Evolutionary conservation across 2,797 vertebrate species (phyloP).

Genomic region (Acanthurus leucopareius): DNA sequence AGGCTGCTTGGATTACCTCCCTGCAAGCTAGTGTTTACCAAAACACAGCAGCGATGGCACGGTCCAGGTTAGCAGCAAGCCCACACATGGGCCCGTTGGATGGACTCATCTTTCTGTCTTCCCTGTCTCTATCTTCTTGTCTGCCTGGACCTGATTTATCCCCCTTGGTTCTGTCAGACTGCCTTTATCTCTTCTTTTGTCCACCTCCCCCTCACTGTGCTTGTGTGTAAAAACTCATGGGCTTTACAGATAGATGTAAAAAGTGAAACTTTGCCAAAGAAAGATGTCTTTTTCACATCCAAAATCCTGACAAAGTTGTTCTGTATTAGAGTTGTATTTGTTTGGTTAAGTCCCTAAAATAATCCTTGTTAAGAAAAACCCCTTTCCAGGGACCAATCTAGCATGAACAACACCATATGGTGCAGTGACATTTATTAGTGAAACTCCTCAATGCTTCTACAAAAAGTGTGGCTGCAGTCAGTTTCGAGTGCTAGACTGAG

Average conservation of each 20-base stretch:
- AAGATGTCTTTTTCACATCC: constrained; percentile 54
- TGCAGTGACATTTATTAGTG: constrained; percentile 24
- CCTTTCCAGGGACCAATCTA: constrained; percentile 13
- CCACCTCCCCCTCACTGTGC: constrained; percentile 49
- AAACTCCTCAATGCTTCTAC: constrained; percentile 14
- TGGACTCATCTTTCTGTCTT: constrained; percentile 43
- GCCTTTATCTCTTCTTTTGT: constrained; percentile 65
- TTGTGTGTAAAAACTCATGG: constrained; percentile 52
- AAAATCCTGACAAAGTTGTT: constrained; percentile 30
- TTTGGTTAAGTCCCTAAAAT: constrained; percentile 19
- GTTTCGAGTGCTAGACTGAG: constrained; percentile 4
- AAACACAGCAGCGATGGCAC: constrained; percentile 33
- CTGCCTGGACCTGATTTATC: constrained; percentile 61
- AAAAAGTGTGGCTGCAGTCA: constrained; percentile 13
- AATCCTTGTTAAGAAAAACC: constrained; percentile 10
- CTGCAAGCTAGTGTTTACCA: constrained; percentile 51
- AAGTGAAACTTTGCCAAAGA: constrained; percentile 60
- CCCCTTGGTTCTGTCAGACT: constrained; percentile 61
- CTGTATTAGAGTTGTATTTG: constrained; percentile 21
- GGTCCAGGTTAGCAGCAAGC: constrained; percentile 44
- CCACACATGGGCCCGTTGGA: constrained; percentile 38
- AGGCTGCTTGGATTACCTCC: constrained; percentile 44
- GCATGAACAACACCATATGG: constrained; percentile 22
- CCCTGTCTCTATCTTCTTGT: constrained; percentile 42
- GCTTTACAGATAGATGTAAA: constrained; percentile 45